Evolutionary conservation across 2,113 vertebrate genomes (phyloP), one percentile per base, ranked within the genome.

Genomic region (Hucho hucho): DNA sequence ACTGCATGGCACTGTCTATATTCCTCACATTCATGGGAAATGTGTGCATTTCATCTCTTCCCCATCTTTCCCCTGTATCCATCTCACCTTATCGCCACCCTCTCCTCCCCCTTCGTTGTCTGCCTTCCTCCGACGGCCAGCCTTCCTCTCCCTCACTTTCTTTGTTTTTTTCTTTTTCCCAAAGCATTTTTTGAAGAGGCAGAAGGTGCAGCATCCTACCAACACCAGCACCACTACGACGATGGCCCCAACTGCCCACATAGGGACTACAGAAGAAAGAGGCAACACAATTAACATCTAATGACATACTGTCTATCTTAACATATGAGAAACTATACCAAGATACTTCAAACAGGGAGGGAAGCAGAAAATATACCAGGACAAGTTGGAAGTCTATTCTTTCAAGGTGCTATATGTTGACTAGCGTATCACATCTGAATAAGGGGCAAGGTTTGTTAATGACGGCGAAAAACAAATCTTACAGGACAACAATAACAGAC

Each of bases 211-310:
- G 81, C 94, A 94, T 13, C 90, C 74, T 37, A 95, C 87, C 58
- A 96, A 84, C 65, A 84, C 83, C 3, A 94, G 90, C 29, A 93
- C 87, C 79, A 95, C 75, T 65, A 95, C 90, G 22, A 95, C 83
- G 28, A 95, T 93, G 77, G 94, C 92, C 75, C 89, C 94, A 29
- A 96, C 86, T n/a, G 93, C 94, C 95, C 95, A 97, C 79, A 92
- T 87, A 0, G 94, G 95, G 81, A 96, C 95, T 96, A 89, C 11
- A 76, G 73, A 64, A 67, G 81, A 64, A 37, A 81, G 32, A 28
- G 4, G 4, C 18, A 9, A 46, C 18, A 64, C 20, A 73, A 13
- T 9, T 22, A 20, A 66, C 64, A 29, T 2, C 5, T 18, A 66
- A 12, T 16, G 26, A 66, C 64, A 2, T 61, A 61, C 58, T 61